Conservation (phyloP, 2,113 vertebrate species). For the Siniperca knerii region DNA sequence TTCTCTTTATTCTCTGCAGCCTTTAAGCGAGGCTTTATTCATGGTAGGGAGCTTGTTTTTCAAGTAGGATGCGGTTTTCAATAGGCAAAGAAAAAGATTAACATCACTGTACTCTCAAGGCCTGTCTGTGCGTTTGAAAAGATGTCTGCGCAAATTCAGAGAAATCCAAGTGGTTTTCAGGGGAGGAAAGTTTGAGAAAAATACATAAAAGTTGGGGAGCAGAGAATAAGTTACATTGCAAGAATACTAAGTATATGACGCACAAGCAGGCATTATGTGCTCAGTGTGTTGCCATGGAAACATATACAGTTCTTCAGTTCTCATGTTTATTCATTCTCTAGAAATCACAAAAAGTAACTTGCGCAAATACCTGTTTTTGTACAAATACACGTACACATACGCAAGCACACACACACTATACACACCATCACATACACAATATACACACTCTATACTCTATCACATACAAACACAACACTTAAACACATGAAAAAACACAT, state of each 20-base stretch:
- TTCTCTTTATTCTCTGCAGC: constrained; percentile 21
- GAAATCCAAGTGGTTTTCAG: constrained; percentile 2
- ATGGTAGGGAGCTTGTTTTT: constrained; percentile 26
- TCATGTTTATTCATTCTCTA: not conserved
- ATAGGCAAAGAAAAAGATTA: constrained; percentile 34
- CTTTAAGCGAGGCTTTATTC: constrained; percentile 37
- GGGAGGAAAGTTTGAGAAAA: not conserved
- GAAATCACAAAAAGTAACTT: not conserved
- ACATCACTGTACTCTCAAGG: constrained; percentile 25
- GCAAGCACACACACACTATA: not conserved
- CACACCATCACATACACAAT: no score
- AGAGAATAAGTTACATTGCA: not conserved
- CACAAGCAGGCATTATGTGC: not conserved
- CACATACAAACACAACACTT: not conserved
- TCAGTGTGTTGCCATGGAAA: not conserved
- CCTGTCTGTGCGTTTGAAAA: not conserved
- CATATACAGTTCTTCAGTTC: not conserved
- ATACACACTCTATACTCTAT: no score
- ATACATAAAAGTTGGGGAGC: no score
- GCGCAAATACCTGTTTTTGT: not conserved
- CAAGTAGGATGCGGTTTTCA: constrained; percentile 23
- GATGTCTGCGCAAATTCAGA: not conserved
- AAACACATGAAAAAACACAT: not conserved
- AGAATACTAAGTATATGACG: not conserved
- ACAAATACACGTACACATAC: not conserved